These are phyloP conservation scores for Pelobates fuscus DNA, from an alignment of 2,113 vertebrate genomes.

Conservation along the genomic window DNA sequence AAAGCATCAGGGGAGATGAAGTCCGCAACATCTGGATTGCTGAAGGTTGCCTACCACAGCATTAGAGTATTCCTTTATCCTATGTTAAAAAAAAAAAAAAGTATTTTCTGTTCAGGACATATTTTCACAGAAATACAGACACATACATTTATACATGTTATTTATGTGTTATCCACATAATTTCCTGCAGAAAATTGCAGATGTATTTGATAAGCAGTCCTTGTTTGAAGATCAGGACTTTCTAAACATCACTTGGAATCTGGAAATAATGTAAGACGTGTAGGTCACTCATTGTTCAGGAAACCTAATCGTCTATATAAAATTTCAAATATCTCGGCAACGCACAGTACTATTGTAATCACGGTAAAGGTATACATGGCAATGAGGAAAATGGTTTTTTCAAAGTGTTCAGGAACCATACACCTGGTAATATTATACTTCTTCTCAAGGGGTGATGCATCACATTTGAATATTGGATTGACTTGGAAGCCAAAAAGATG, in stretches of 20 bases:
- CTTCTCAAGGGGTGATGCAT: conserved; percentile 72
- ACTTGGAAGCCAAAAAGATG: conserved; percentile 87
- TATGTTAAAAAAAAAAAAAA: not conserved
- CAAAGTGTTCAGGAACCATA: conserved; percentile 87
- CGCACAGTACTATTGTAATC: conserved; percentile 79
- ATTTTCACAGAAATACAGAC: not conserved
- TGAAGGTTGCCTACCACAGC: too few species aligned
- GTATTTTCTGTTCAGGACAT: not conserved
- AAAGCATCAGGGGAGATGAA: too few species aligned
- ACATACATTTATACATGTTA: conserved; percentile 22
- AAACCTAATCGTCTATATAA: conserved; percentile 77
- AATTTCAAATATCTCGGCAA: conserved; percentile 84
- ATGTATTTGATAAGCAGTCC: conserved; percentile 51
- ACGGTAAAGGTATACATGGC: conserved; percentile 86
- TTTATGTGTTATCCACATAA: not conserved
- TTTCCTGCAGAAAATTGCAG: conserved; percentile 46
- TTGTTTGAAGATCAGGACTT: conserved; percentile 45
- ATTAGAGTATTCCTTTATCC: not conserved
- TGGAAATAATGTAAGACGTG: not conserved
- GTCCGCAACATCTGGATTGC: too few species aligned
- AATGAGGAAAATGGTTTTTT: conserved; percentile 89
- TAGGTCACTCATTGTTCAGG: conserved; percentile 69
- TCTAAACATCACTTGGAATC: conserved; percentile 39
- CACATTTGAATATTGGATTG: conserved; percentile 75
- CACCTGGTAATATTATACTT: conserved; percentile 74